Evolutionary conservation across 2,888 invertebrate species (phyloP).

Genomic region (Abscondita cerata): DNA sequence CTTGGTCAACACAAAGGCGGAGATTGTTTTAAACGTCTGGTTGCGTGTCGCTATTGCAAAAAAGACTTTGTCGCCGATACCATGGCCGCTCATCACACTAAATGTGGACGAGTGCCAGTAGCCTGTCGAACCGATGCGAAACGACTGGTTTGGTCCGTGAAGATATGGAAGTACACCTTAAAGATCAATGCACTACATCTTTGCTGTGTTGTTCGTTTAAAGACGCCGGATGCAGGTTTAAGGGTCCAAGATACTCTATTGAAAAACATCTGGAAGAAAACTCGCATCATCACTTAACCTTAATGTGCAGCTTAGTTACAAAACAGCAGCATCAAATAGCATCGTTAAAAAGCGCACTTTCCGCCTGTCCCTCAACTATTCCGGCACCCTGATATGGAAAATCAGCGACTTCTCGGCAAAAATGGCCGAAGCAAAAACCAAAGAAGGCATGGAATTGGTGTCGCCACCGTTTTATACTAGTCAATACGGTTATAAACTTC

Average conservation of each 20-base stretch:
- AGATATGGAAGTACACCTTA: constrained; percentile 85
- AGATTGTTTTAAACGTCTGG: constrained; percentile 88
- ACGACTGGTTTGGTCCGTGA: constrained; percentile 78
- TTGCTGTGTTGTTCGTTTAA: constrained; percentile 83
- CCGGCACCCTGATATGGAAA: constrained; percentile 90
- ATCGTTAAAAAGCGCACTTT: constrained; percentile 79
- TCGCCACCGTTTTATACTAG: constrained; percentile 93
- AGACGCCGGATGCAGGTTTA: constrained; percentile 91
- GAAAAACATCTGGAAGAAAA: constrained; percentile 87
- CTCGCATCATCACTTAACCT: constrained; percentile 80
- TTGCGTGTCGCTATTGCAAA: constrained; percentile 79
- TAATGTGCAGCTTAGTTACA: constrained; percentile 85
- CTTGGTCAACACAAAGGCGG: constrained; percentile 83
- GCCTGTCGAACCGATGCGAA: constrained; percentile 88
- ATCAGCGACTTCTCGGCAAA: constrained; percentile 87
- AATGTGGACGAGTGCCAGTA: constrained; percentile 85
- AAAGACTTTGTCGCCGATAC: constrained; percentile 90
- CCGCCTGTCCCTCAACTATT: constrained; percentile 82
- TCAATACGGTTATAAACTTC: constrained; percentile 86
- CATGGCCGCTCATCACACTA: constrained; percentile 80
- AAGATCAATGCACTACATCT: constrained; percentile 85
- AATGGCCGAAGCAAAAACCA: constrained; percentile 86
- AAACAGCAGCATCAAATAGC: constrained; percentile 88
- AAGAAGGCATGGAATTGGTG: constrained; percentile 88
- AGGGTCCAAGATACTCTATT: constrained; percentile 83